Evolutionary conservation across 1,140 invertebrate species (phyloP).

Genomic region (Drosophila ercepeae): DNA sequence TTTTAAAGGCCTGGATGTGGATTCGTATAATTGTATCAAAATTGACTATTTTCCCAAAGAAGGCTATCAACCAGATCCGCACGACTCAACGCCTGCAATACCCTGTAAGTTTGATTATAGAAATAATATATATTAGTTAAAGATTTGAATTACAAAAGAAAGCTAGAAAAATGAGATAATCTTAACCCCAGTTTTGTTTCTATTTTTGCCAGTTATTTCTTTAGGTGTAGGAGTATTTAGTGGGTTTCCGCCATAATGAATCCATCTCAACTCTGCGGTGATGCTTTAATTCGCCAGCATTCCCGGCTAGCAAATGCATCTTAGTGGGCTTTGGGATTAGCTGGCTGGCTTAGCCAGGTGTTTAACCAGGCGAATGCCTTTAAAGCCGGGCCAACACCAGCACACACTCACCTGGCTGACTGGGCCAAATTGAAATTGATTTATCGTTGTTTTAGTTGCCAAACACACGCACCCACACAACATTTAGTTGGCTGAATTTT

Average conservation of each 20-base stretch:
- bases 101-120: conserved; percentile 88
- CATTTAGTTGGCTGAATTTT: conserved; percentile 21
- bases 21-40: conserved; percentile 88
- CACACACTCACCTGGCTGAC: neutral
- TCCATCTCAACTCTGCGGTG: conserved; percentile 3
- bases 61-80: conserved; percentile 92
- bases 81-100: conserved; percentile 94
- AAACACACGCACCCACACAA: conserved; percentile 4
- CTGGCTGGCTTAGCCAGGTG: conserved; percentile 13
- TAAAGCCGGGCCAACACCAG: neutral
- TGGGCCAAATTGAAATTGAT: conserved; percentile 14
- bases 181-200: neutral
- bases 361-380: conserved; percentile 4
- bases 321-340: conserved; percentile 16
- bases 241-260: neutral
- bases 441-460: conserved; percentile 22
- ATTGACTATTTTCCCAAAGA: conserved; percentile 94
- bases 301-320: neutral
- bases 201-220: too few relatives aligned
- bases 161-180: neutral
- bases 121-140: neutral
- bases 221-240: too few relatives aligned
- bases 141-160: neutral
- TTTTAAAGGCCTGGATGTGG: conserved; percentile 59
- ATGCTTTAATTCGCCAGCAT: neutral